Evolutionary conservation across 2,888 invertebrate species (phyloP).

Genomic region (Amphimallon solstitiale): DNA sequence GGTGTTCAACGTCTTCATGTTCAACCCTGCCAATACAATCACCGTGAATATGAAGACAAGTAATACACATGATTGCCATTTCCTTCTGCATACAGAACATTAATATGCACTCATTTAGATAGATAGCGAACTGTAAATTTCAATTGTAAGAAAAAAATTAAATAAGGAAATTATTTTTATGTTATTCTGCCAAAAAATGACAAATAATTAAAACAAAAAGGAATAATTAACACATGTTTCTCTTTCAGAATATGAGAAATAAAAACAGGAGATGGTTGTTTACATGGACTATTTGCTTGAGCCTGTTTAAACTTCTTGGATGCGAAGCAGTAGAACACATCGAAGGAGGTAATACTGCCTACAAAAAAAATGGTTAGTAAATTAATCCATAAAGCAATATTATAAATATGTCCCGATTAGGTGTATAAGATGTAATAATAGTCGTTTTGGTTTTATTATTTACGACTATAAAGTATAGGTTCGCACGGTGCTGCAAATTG

Average conservation of each 20-base stretch:
- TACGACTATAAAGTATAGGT: too few species aligned
- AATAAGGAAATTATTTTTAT: too few species aligned
- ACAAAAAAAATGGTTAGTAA: slow-evolving; percentile 32
- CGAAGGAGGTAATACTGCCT: slow-evolving; percentile 19
- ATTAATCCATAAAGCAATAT: background rate
- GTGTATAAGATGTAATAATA: too few species aligned
- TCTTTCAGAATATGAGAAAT: slow-evolving; percentile 56
- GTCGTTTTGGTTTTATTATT: background rate
- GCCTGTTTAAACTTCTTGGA: slow-evolving; percentile 46
- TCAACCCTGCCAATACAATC: too few species aligned
- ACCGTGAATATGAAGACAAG: too few species aligned
- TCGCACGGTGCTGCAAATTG: too few species aligned
- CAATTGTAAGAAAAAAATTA: too few species aligned
- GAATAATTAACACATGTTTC: slow-evolving; percentile 17
- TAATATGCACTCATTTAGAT: too few species aligned
- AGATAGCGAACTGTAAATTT: too few species aligned
- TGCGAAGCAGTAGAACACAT: slow-evolving; percentile 46
- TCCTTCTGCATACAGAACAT: too few species aligned
- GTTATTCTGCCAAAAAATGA: background rate
- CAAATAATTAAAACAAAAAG: background rate
- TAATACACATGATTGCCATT: too few species aligned
- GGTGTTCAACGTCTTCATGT: too few species aligned
- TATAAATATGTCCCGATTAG: background rate
- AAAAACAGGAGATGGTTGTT: slow-evolving; percentile 55
- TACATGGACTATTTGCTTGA: slow-evolving; percentile 51